A percentile compares a stretch with the other conserved stretches of the same genome.
Evolutionary conservation across 2,888 invertebrate genomes (phyloP).

Genomic region (Molorchus minor): DNA sequence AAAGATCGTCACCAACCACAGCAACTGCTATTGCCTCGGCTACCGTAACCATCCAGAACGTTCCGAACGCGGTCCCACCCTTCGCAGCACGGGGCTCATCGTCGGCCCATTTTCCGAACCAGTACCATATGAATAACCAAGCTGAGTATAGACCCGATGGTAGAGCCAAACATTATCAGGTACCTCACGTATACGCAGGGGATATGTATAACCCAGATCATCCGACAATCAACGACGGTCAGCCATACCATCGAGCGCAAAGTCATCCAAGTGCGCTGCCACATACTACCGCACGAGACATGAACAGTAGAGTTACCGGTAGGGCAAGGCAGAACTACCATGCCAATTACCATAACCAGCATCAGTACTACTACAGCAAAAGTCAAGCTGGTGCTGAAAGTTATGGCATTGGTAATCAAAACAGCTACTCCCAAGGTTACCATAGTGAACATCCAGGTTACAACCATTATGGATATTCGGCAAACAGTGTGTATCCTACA

Average conservation of each 20-base stretch:
- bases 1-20: conserved; percentile 75
- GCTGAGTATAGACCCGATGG: conserved; percentile 56
- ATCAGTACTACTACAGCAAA: conserved; percentile 66
- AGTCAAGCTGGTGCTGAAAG: conserved; percentile 61
- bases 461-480: conserved; percentile 57
- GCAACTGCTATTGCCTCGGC: conserved; percentile 70
- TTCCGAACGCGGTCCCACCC: conserved; percentile 69
- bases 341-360: conserved; percentile 63
- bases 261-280: conserved; percentile 48
- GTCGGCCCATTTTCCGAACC: conserved; percentile 58
- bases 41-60: conserved; percentile 66
- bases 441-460: conserved; percentile 54
- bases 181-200: conserved; percentile 43
- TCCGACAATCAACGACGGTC: conserved; percentile 55
- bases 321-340: conserved; percentile 61
- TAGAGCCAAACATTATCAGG: conserved; percentile 56
- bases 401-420: conserved; percentile 52
- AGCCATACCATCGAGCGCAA: conserved; percentile 54
- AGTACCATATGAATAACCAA: conserved; percentile 59
- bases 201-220: conserved; percentile 63
- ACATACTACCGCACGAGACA: conserved; percentile 40
- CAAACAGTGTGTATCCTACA: conserved; percentile 55
- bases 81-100: conserved; percentile 67
- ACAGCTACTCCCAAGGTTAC: conserved; percentile 56
- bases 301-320: conserved; percentile 47